These are phyloP conservation scores for Brenthis daphne DNA, from an alignment of 2,888 invertebrate species.

Conservation along the genomic window DNA sequence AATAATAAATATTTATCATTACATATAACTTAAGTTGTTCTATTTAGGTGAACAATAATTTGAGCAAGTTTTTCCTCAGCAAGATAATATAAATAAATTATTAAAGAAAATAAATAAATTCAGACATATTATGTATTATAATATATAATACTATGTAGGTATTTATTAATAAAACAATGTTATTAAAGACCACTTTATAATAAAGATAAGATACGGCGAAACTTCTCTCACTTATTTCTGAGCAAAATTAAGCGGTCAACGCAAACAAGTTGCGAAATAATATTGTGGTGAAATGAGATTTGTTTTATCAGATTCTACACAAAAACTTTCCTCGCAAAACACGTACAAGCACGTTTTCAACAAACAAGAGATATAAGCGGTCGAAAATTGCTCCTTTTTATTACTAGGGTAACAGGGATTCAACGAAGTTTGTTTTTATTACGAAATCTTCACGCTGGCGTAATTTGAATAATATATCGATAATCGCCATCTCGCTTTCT, in stretches of 20 bases:
- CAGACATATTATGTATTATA: not conserved
- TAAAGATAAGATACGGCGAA: conserved; percentile 9
- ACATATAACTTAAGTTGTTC: too few species aligned
- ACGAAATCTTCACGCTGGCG: conserved; percentile 45
- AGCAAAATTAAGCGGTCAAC: conserved; percentile 31
- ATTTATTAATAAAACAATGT: not conserved
- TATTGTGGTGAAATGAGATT: conserved; percentile 49
- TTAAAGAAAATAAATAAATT: too few species aligned
- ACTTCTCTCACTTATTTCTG: conserved; percentile 13
- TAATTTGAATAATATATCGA: conserved; percentile 52
- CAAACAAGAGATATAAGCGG: conserved; percentile 54
- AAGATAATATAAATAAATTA: too few species aligned
- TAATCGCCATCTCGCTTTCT: conserved; percentile 30
- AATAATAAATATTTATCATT: too few species aligned
- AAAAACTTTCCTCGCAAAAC: conserved; percentile 44
- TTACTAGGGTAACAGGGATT: conserved; percentile 47
- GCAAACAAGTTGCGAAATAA: conserved; percentile 40
- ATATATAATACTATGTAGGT: not conserved
- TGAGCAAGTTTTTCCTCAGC: too few species aligned
- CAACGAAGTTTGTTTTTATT: conserved; percentile 47
- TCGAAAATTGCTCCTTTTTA: conserved; percentile 52
- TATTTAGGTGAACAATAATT: too few species aligned
- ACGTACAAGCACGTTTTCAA: conserved; percentile 40
- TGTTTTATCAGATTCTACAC: conserved; percentile 49
- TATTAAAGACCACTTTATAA: conserved; percentile 5